Base-by-base conservation (phyloP, 2,888 invertebrate genomes). In the Hyposoter dolosus region DNA sequence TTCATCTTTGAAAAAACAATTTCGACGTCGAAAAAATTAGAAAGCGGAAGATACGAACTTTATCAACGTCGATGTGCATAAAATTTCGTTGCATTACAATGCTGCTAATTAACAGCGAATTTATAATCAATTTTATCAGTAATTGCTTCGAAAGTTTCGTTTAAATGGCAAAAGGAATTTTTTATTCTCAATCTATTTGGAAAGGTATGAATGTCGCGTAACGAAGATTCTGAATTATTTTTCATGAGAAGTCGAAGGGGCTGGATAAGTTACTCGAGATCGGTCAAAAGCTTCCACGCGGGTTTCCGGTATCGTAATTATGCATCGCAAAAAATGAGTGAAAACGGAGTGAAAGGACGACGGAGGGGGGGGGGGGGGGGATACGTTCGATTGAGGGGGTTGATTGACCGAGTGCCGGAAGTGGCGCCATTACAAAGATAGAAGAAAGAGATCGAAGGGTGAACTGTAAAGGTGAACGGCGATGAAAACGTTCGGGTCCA, bases 371-470 rank as follows among this genome's bases (percentile, higher is more conserved):
- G 4, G 3, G n/a, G 7, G 28, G 5, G 19, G 28, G 9, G 53
- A 32, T 47, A 45, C 45, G 23, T 72, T 35, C 40, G 75, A 83
- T 10, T 15, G 56, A 32, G 56, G 50, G 76, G 76, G 83, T 85
- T 83, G 85, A 80, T 71, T 83, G 85, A 85, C 85, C 76, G 85
- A 85, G 69, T 68, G 53, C 45, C 83, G 85, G 83, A 83, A 83
- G 83, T 76, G 68, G 69, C 40, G 35, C 76, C 53, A 32, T 79
- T 75, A n/a, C 74, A 75, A 32, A 28, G 65, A n/a, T 45, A 43
- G 6, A 35, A 28, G 23, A 32, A 65, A 76, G 35, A 35, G n/a
- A 28, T 45, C 4, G 28, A 47, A 23, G 32, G 65, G 76, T 71
- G 75, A 47, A 10, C 17, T 47, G 76, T 63, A 53, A 28, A 71